Conservation (phyloP, 2,888 invertebrate species). For the Entomobrya multifasciata region DNA sequence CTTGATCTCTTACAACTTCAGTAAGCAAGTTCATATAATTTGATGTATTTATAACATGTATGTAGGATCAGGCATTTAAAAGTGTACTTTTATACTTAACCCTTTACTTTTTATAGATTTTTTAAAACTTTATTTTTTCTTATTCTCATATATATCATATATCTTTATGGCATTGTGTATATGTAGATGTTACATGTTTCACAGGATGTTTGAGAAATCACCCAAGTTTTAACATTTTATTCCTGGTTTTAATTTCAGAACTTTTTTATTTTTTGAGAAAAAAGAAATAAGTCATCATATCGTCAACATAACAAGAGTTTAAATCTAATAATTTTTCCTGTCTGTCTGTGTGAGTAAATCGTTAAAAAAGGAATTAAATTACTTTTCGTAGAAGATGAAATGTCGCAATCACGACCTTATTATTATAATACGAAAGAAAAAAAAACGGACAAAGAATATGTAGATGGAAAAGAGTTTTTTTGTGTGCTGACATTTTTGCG, state of each 20-base stretch:
- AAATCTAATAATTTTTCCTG: not conserved
- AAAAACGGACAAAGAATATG: not conserved
- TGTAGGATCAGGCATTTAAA: not conserved
- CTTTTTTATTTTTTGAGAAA: not conserved
- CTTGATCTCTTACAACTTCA: conserved; percentile 62
- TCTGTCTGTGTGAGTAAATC: not conserved
- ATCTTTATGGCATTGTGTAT: not conserved
- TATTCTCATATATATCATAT: not conserved
- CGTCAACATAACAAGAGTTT: conserved; percentile 30
- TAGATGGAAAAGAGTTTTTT: conserved; percentile 3
- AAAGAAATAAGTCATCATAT: not conserved
- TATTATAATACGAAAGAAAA: not conserved
- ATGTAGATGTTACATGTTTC: not conserved
- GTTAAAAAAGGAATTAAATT: conserved; percentile 42
- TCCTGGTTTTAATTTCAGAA: conserved; percentile 37
- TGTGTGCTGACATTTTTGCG: not conserved
- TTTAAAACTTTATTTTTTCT: conserved; percentile 22
- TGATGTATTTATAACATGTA: not conserved
- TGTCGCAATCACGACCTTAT: conserved; percentile 60
- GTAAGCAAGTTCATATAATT: conserved; percentile 14
- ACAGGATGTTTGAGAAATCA: not conserved
- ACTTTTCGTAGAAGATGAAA: conserved; percentile 42
- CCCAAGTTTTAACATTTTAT: conserved; percentile 45
- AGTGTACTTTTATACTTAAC: conserved; percentile 11
- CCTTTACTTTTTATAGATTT: not conserved